These are phyloP conservation scores for Tangara arthus DNA, from an alignment of 2,797 vertebrate species.

Conservation along the genomic window DNA sequence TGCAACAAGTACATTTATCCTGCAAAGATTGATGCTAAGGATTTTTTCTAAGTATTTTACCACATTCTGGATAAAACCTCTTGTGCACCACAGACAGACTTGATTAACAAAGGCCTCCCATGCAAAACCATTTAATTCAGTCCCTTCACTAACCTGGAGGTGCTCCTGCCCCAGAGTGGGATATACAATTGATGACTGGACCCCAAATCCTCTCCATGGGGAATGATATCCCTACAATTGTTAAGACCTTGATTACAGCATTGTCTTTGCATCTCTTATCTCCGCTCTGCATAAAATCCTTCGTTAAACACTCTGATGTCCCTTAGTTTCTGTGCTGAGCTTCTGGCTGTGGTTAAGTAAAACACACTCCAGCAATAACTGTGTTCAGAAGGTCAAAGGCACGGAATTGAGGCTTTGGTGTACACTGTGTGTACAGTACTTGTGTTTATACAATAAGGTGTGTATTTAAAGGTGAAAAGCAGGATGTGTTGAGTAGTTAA, in stretches of 20 bases:
- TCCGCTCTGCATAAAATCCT: not conserved
- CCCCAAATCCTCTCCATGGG: not conserved
- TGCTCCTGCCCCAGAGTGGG: not conserved
- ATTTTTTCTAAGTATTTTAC: not conserved
- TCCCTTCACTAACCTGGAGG: not conserved
- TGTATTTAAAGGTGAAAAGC: not conserved
- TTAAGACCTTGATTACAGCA: not conserved
- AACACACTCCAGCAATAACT: not conserved
- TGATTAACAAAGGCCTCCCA: not conserved
- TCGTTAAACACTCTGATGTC: not conserved
- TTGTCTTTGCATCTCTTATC: not conserved
- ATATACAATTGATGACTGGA: not conserved
- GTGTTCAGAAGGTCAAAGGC: not conserved
- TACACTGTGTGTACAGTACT: not conserved
- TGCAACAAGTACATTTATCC: not conserved
- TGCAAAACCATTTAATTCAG: not conserved
- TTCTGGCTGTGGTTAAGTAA: not conserved
- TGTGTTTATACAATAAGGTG: not conserved
- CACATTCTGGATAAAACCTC: not conserved
- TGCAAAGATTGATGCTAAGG: not conserved
- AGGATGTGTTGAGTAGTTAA: not conserved
- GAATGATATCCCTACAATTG: not conserved
- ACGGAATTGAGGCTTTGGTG: not conserved
- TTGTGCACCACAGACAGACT: not conserved
- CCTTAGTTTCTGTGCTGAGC: not conserved